These are phyloP conservation scores for Odobenus rosmarus DNA, from an alignment of 2,113 vertebrate species.

Conservation along the genomic window DNA sequence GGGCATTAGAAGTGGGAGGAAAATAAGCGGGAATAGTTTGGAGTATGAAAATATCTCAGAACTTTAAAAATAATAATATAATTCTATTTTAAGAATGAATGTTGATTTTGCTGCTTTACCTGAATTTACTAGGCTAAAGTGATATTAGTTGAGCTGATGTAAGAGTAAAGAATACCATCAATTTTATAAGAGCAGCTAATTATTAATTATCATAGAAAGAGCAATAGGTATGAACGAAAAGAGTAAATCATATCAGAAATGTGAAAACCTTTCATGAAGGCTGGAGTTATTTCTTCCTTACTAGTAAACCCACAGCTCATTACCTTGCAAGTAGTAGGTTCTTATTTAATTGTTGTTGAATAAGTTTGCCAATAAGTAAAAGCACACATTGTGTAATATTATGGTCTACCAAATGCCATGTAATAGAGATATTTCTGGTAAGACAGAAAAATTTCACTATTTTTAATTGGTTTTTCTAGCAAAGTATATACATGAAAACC, in stretches of 20 bases:
- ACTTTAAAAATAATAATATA: neutral
- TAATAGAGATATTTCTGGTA: neutral
- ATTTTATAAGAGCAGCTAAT: neutral
- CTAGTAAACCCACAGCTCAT: neutral
- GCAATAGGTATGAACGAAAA: neutral
- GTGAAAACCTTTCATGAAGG: neutral
- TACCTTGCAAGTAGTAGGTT: neutral
- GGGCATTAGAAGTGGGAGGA: neutral
- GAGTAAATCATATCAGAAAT: neutral
- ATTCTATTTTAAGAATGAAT: neutral
- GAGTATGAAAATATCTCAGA: neutral
- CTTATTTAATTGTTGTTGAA: neutral
- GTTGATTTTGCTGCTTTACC: neutral
- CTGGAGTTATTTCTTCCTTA: neutral
- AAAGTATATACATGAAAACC: neutral
- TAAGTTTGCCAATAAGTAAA: neutral
- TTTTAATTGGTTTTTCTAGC: constrained; percentile 11
- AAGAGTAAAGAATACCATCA: neutral
- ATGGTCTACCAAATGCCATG: neutral
- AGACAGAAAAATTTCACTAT: neutral
- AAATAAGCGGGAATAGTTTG: neutral
- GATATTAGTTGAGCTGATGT: neutral
- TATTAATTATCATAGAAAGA: neutral
- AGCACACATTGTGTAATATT: neutral
- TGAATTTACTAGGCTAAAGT: neutral